Base-by-base conservation (phyloP, 1,140 invertebrate genomes). In the Drosophila subpulchrella region DNA sequence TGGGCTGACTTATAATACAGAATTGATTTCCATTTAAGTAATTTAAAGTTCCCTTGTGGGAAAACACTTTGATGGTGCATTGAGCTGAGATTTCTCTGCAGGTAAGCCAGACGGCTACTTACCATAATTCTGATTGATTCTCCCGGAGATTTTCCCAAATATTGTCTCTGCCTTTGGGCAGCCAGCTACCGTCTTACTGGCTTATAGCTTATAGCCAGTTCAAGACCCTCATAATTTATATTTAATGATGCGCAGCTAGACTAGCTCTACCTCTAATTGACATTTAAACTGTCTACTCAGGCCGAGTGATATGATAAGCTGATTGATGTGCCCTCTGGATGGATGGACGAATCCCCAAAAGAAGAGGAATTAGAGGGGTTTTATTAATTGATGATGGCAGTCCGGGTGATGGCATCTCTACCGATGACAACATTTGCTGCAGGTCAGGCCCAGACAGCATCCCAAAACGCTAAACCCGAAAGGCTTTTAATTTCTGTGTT, bases 391-490 rank as follows among this genome's bases (percentile, higher is more conserved):
- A 88, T 80, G 83, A 76, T 30, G 76, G 56, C 63, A 24, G 48
- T 24, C 11, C 10, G 50, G 54, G 65, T 24, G 4, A 27, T 27
- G 27, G 50, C 57, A 60, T 76, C 61, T 67, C 65, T 63, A 48
- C 54, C 59, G 83, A 89, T 88, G 83, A 86, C 83, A 86, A 86
- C 83, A 88, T 88, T 88, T 79, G 82, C 82, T 86, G 83, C 83
- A 86, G 83, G 83, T 88, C 83, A 88, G 57, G 27, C 30, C 44
- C 34, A 62, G 48, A 51, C 41, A 47, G 12, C 55, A 60, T 20
- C 34, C 36, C 62, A 58, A 67, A 51, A 58, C 47, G 32, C 59
- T 61, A 41, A 63, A 68, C 48, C 60, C 63, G 50, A 78, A 89
- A 89, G 82, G 73, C 84, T 89, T 89, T 89, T 89, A 84, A 89